Evolutionary conservation across 1,140 invertebrate genomes (phyloP), one percentile per base, ranked within the genome.

Genomic region (Rhopalosiphum maidis): DNA sequence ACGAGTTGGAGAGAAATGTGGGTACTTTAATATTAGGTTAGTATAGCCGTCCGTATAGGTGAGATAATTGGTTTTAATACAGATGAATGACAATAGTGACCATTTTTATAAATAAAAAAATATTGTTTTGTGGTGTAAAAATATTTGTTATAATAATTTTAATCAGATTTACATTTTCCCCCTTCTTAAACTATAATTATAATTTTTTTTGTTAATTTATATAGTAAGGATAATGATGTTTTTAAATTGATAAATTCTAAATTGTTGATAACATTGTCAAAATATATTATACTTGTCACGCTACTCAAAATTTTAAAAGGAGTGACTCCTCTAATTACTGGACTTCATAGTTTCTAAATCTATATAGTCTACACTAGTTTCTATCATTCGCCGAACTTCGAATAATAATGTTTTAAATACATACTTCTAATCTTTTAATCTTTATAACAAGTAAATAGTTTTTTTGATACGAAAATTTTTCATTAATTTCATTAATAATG

Each of bases 21-120:
- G 88, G 35, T 89, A 30, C 90, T 48, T n/a, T 46, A 51, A 48
- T 77, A 91, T 91, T 91, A 77, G 89, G 25, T 90, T 90, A 90
- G 89, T 90, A 77, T n/a, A 77, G 60, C 60, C 30, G n/a, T 77
- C 30, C 15, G n/a, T 77, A 77, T n/a, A 90, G 43, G 30, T n/a
- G 54, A 91, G 60, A 82, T 91, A 91, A 91, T 91, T 77, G 41
- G 30, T n/a, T 91, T 77, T 91, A 89, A 55, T 60, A 46, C 37
- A 11, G 90, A 91, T 25, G 46, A 77, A 41, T 46, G 21, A 48
- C 46, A 18, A 68, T 77, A 48, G 89, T 77, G 21, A 48, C n/a
- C 30, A 68, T 91, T 77, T 77, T 46, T 55, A 90, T 15, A 35
- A 90, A 25, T 37, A 90, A 90, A 90, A 54, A 60, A 30, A 60